Evolutionary conservation across 2,797 vertebrate species (phyloP).

Genomic region (Potorous gilbertii): DNA sequence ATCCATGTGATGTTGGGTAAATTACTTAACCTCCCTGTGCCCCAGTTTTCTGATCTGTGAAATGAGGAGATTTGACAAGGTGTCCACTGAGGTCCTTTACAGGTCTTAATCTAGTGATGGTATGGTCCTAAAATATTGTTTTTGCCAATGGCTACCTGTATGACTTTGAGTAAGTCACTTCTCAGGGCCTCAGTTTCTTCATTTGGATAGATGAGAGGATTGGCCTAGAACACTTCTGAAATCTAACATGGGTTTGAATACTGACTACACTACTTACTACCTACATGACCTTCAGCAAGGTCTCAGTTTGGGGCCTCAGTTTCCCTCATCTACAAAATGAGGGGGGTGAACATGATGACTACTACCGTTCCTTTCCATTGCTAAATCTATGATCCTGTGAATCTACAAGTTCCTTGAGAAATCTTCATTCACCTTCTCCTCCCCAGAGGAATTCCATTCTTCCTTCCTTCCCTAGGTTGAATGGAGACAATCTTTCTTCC

Average conservation of each 20-base stretch:
- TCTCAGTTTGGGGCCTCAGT: background rate
- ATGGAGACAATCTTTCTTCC: constrained; percentile 22
- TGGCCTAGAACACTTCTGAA: background rate
- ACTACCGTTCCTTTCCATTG: background rate
- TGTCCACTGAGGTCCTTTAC: background rate
- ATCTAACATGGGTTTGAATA: background rate
- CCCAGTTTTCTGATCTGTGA: too few species aligned
- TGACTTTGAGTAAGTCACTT: background rate
- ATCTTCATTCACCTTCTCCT: constrained; percentile 41
- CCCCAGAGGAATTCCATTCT: background rate
- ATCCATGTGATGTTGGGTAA: background rate
- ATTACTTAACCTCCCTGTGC: background rate
- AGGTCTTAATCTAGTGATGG: background rate
- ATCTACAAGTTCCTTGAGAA: background rate
- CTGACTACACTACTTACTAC: background rate
- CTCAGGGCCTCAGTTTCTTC: background rate
- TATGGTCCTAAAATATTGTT: background rate
- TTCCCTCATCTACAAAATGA: background rate
- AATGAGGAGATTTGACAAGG: background rate
- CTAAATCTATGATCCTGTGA: background rate
- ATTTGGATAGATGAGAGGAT: background rate
- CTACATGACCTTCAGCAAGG: background rate
- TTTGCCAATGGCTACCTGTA: background rate
- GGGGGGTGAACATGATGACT: background rate
- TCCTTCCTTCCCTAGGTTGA: background rate